Base-by-base conservation (phyloP, 2,888 invertebrate species). In the Oscheius onirici region DNA sequence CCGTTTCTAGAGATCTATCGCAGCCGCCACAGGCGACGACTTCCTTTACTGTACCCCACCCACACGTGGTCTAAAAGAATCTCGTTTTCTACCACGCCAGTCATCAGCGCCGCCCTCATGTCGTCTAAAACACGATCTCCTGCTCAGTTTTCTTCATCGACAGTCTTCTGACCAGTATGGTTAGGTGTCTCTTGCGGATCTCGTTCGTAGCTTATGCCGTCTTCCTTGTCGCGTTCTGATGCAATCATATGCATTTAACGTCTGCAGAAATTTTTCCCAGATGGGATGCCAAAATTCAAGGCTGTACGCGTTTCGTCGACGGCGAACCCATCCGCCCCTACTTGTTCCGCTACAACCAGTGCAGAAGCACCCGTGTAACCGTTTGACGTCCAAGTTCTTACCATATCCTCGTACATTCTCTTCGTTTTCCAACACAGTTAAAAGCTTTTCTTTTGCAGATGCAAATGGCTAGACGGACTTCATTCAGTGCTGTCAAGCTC, bases 271-370 rank as follows among this genome's bases (percentile, higher is more conserved):
- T 5, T 34, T 17, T 41, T 40, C 22, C 41, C 6, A 58, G n/a
- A 46, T 46, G 46, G n/a, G 20, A 8, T 41, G 43, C 22, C 22
- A 58, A 43, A 22, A 49, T 26, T 63, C 63, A 63, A 63, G 63
- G 63, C 63, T 63, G 63, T 28, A 63, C 49, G 49, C 63, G 46
- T 63, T 63, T 63, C 63, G 63, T 63, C 49, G 63, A 46, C 63
- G 63, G n/a, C 63, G 46, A 46, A 46, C 46, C 49, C 28, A 49
- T n/a, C 63, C 63, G 63, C 63, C 63, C 63, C 63, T 46, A 46
- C 63, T 63, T 46, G 49, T 46, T n/a, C 49, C 46, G 46, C 49
- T 20, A 10, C 46, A 17, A 46, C 26, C 28, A 63, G 63, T 63
- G 49, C 63, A 49, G 63, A 46, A 46, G 63, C 34, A 63, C 63